Evolutionary conservation across 2,113 vertebrate species (phyloP).

Genomic region (Microcebus ravelobensis): DNA sequence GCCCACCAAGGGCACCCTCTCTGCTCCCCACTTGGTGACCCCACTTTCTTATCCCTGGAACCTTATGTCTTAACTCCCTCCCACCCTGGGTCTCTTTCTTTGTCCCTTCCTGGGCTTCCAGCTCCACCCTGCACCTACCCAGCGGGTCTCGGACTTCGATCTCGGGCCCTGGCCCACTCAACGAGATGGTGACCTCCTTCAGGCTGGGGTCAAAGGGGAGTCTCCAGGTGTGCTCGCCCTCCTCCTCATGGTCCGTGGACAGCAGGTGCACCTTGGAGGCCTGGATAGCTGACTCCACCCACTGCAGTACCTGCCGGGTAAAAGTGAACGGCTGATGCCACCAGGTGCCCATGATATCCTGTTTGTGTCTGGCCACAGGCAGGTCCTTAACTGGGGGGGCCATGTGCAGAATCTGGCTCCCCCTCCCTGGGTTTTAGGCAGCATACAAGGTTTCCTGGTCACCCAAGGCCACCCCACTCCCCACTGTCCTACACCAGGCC

Average conservation of each 20-base stretch:
- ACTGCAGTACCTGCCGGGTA: conserved; percentile 91
- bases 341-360: background rate
- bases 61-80: background rate
- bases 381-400: background rate
- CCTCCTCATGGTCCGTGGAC: conserved; percentile 91
- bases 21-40: background rate
- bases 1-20: rapidly evolving
- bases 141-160: conserved; percentile 90
- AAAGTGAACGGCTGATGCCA: rapidly evolving
- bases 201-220: conserved; percentile 94
- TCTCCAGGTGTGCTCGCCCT: conserved; percentile 89
- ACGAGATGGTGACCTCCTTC: conserved; percentile 94
- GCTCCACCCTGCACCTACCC: conserved; percentile 83
- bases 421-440: background rate
- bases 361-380: background rate
- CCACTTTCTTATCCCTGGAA: background rate
- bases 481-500: background rate
- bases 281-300: conserved; percentile 96
- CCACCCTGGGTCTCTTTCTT: background rate
- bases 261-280: conserved; percentile 94
- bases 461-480: no score
- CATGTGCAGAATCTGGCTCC: background rate
- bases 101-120: background rate
- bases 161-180: conserved; percentile 92
- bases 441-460: background rate